These are phyloP conservation scores for Nomada goodeniana DNA, from an alignment of 2,888 invertebrate genomes.

Conservation along the genomic window DNA sequence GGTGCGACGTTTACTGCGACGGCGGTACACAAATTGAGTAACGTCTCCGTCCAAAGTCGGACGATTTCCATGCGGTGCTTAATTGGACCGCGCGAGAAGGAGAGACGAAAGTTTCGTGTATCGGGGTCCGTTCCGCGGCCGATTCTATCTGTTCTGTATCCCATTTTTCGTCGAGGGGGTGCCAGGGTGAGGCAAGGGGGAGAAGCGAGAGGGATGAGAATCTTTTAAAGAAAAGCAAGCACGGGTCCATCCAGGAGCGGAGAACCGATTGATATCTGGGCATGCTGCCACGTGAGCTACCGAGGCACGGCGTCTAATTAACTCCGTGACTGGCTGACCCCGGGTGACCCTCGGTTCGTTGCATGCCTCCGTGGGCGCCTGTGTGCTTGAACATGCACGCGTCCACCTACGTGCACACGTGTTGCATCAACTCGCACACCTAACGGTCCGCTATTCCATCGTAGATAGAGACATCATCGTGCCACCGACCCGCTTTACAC, in stretches of 20 bases:
- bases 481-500: slow-evolving; percentile 67
- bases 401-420: slow-evolving; percentile 67
- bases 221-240: slow-evolving; percentile 62
- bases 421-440: slow-evolving; percentile 70
- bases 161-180: slow-evolving; percentile 48
- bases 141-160: slow-evolving; percentile 53
- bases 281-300: slow-evolving; percentile 79
- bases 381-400: slow-evolving; percentile 63
- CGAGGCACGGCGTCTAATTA: slow-evolving; percentile 82
- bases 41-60: not conserved
- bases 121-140: slow-evolving; percentile 42
- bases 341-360: slow-evolving; percentile 74
- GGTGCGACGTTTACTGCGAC: not conserved
- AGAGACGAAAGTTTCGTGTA: slow-evolving; percentile 2
- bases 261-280: slow-evolving; percentile 82
- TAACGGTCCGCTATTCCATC: slow-evolving; percentile 68
- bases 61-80: not conserved
- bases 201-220: slow-evolving; percentile 15
- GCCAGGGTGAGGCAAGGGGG: not conserved
- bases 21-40: not conserved
- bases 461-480: slow-evolving; percentile 83
- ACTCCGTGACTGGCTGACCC: slow-evolving; percentile 84
- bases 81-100: slow-evolving; percentile 29
- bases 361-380: slow-evolving; percentile 77
- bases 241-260: slow-evolving; percentile 73